These are phyloP conservation scores for Drosophila meridiana DNA, from an alignment of 2,888 invertebrate species.

Conservation along the genomic window DNA sequence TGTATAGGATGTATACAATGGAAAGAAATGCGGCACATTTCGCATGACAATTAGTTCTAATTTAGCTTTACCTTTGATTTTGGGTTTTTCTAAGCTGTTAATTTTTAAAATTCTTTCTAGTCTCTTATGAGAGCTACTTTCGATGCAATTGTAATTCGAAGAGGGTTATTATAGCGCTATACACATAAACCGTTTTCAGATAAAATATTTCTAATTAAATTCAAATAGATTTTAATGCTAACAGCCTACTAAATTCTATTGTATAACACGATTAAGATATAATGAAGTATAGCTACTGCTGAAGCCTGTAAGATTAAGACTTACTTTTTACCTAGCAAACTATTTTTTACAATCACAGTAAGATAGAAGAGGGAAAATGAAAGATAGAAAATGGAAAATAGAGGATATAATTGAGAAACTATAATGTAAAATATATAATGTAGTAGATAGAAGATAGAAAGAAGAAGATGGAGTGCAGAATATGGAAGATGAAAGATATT, in stretches of 20 bases:
- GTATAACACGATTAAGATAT: not conserved
- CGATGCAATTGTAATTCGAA: not conserved
- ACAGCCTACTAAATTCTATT: not conserved
- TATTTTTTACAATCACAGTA: no score
- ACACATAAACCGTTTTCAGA: not conserved
- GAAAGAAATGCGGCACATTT: conserved; percentile 19
- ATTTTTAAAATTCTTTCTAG: not conserved
- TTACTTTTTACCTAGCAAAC: not conserved
- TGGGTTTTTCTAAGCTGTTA: not conserved
- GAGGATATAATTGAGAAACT: not conserved
- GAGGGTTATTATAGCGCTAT: not conserved
- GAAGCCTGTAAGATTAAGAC: not conserved
- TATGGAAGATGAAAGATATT: no score
- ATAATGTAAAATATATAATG: not conserved
- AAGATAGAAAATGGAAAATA: not conserved
- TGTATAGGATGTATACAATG: conserved; percentile 3
- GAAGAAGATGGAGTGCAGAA: no score
- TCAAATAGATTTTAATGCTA: not conserved
- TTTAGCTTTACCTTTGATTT: conserved; percentile 12
- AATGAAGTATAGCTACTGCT: not conserved
- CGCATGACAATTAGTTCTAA: conserved; percentile 47
- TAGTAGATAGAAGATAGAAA: not conserved
- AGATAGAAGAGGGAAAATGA: not conserved
- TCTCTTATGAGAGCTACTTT: not conserved
- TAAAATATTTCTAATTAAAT: not conserved